Evolutionary conservation across 2,888 invertebrate genomes (phyloP), one percentile per base, ranked within the genome.

Genomic region (Acanthosepion esculentum): DNA sequence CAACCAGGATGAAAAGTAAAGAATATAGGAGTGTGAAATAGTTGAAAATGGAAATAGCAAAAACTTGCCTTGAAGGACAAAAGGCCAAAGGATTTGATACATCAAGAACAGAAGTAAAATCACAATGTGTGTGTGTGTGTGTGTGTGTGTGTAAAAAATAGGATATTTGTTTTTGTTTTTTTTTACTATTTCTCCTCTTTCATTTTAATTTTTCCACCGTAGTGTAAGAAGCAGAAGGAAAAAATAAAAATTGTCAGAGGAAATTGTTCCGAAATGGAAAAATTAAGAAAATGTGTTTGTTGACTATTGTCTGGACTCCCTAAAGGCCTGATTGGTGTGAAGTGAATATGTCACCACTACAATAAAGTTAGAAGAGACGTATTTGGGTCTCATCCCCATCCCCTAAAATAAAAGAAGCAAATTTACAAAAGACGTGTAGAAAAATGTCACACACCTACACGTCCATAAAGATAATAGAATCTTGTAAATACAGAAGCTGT

Each of bases 271-370:
- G n/a, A n/a, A 78, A 78, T 78, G 78, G 78, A 78, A 78, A 78
- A 78, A 78, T 78, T 78, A 78, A 78, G 78, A 78, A 64, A 78
- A 78, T 78, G 78, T 78, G 78, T 78, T 78, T 78, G 78, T 78
- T 78, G 78, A 78, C 78, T 78, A 78, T 78, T 78, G 78, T 78
- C 12, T 78, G 78, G 3, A n/a, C 78, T 78, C 78, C n/a, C 78
- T 29, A 29, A 78, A 78, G 78, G 29, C 78, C 78, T n/a, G 29
- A 78, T 29, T 78, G 78, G 78, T n/a, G n/a, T n/a, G 78, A 78
- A 78, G 10, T n/a, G 78, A 78, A 78, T 59, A 59, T 78, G 78
- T 78, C 78, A 78, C 78, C 29, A n/a, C 78, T 78, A 78, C 78
- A n/a, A 26, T 59, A 59, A 59, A 59, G 59, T 59, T 59, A 59